phyloP scores from a whole-genome alignment of 2,888 invertebrate genomes.

The Pseudococcus longispinus region DNA sequence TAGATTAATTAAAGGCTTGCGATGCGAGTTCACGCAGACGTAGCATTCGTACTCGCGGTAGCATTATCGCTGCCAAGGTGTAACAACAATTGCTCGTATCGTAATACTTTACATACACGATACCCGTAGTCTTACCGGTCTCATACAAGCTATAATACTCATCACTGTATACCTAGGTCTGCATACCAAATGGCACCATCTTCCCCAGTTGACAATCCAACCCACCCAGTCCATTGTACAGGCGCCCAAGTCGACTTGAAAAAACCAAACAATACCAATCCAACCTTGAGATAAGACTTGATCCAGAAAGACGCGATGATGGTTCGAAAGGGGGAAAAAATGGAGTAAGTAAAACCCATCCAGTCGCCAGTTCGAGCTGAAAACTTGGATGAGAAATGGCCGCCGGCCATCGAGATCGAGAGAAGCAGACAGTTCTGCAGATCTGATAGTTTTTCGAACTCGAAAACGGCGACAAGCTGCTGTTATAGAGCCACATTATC shows the following conservation, averaged over 20 bases:
- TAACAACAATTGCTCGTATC: background rate
- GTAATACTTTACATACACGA: background rate
- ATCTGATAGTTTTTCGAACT: constrained; percentile 9
- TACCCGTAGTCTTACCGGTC: background rate
- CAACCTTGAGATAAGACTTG: background rate
- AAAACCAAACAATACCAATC: background rate
- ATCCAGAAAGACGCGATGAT: too few species aligned
- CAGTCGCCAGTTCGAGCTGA: background rate
- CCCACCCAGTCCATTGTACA: background rate
- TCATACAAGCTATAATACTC: background rate
- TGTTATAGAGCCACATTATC: background rate
- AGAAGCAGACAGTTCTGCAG: constrained; percentile 41
- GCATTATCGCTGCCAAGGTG: constrained; percentile 4
- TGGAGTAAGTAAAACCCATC: too few species aligned
- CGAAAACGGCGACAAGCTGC: constrained; percentile 42
- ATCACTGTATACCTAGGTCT: background rate
- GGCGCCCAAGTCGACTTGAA: background rate
- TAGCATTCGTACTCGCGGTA: background rate
- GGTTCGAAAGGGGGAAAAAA: too few species aligned
- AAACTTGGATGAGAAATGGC: constrained; percentile 51
- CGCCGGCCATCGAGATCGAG: constrained; percentile 8
- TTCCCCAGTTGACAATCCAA: background rate
- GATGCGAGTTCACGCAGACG: background rate
- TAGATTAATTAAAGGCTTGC: constrained; percentile 23
- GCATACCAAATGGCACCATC: background rate